phyloP scores from a whole-genome alignment of 2,797 vertebrate genomes.

The Mormyrops attenuatus region DNA sequence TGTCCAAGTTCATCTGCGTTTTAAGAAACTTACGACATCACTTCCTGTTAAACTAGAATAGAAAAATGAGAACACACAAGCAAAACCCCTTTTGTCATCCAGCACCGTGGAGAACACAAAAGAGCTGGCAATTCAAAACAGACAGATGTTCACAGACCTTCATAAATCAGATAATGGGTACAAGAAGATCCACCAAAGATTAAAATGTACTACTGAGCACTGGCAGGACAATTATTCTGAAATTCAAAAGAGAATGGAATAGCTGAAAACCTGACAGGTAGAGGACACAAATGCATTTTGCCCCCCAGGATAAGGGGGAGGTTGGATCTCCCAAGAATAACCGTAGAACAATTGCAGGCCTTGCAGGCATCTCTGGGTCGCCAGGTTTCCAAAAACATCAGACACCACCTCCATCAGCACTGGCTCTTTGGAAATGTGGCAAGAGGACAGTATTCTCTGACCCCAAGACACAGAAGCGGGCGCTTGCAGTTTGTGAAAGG shows the following conservation, averaged over 20 bases:
- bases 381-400: background rate
- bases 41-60: background rate
- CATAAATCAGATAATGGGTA: background rate
- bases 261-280: background rate
- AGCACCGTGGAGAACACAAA: background rate
- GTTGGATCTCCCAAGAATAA: background rate
- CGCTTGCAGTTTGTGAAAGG: background rate
- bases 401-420: background rate
- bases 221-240: background rate
- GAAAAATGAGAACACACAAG: background rate
- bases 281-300: background rate
- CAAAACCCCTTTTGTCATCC: background rate
- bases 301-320: background rate
- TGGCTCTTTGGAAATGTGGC: background rate
- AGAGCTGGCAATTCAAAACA: background rate
- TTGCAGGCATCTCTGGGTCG: background rate
- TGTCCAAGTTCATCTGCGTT: background rate
- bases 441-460: background rate
- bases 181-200: background rate
- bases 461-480: background rate
- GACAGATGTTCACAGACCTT: background rate
- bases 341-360: background rate
- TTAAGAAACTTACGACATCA: background rate
- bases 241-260: background rate
- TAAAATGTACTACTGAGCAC: background rate